A percentile compares a stretch with the other conserved stretches of the same genome.
Conservation (phyloP, 2,797 vertebrate species). For the Clarias platycephalus region DNA sequence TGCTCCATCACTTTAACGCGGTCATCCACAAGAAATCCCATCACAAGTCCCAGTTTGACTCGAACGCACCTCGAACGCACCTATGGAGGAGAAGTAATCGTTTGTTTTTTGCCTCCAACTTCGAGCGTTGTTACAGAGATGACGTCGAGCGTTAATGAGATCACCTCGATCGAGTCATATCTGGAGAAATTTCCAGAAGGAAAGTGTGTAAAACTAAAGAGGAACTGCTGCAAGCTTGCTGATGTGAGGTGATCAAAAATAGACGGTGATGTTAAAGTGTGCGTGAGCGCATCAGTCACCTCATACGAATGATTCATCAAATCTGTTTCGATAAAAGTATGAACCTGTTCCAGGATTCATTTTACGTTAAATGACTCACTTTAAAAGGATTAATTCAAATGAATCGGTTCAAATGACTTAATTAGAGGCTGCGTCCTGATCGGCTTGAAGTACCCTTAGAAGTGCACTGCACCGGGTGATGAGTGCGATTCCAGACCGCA, state of each 20-base stretch:
- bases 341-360: not conserved
- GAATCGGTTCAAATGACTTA: not conserved
- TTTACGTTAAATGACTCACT: not conserved
- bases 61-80: no score
- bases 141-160: not conserved
- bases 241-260: conserved; percentile 9
- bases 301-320: conserved; percentile 25
- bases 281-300: conserved; percentile 11
- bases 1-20: no score
- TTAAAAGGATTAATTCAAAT: no score
- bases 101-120: no score
- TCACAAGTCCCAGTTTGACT: no score
- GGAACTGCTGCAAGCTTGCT: not conserved
- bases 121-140: no score
- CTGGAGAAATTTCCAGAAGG: not conserved
- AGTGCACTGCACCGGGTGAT: no score
- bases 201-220: not conserved
- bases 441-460: no score
- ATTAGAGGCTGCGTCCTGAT: no score
- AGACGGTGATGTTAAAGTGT: not conserved
- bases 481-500: no score
- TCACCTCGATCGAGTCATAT: not conserved
- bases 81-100: no score
- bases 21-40: no score
- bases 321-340: conserved; percentile 9